These are phyloP conservation scores for Pseudochirops cupreus DNA, from an alignment of 2,797 vertebrate species.

Conservation along the genomic window DNA sequence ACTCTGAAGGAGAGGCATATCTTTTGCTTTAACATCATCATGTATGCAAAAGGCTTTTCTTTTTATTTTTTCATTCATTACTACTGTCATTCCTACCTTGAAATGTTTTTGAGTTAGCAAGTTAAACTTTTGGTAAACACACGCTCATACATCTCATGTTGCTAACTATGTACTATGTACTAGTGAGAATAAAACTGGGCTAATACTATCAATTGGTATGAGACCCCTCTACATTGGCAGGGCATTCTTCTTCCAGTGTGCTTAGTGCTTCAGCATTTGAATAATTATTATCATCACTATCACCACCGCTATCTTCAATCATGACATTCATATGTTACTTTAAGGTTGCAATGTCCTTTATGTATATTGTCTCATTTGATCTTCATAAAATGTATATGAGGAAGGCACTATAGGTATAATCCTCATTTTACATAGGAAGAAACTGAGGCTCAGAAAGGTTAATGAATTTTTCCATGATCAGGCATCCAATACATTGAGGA, in stretches of 20 bases:
- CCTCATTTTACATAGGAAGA: neutral
- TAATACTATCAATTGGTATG: neutral
- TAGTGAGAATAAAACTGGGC: neutral
- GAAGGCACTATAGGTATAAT: neutral
- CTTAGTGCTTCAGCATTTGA: neutral
- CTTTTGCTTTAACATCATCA: constrained; percentile 72
- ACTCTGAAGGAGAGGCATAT: constrained; percentile 76
- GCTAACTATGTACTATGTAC: constrained; percentile 17
- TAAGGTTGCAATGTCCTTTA: neutral
- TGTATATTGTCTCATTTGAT: neutral
- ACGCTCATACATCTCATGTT: constrained; percentile 19
- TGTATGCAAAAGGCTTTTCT: constrained; percentile 49
- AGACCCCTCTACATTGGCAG: neutral
- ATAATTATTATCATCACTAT: neutral
- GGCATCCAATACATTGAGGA: neutral
- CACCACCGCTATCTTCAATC: neutral
- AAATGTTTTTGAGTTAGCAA: constrained; percentile 60
- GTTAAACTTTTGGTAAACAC: constrained; percentile 58
- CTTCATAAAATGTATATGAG: neutral
- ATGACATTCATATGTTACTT: neutral
- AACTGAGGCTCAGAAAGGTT: neutral
- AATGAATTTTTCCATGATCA: neutral
- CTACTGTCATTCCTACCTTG: constrained; percentile 44
- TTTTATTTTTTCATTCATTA: constrained; percentile 62
- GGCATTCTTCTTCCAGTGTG: constrained; percentile 31